Evolutionary conservation across 2,113 vertebrate genomes (phyloP).

Genomic region (Pyrgilauda ruficollis): DNA sequence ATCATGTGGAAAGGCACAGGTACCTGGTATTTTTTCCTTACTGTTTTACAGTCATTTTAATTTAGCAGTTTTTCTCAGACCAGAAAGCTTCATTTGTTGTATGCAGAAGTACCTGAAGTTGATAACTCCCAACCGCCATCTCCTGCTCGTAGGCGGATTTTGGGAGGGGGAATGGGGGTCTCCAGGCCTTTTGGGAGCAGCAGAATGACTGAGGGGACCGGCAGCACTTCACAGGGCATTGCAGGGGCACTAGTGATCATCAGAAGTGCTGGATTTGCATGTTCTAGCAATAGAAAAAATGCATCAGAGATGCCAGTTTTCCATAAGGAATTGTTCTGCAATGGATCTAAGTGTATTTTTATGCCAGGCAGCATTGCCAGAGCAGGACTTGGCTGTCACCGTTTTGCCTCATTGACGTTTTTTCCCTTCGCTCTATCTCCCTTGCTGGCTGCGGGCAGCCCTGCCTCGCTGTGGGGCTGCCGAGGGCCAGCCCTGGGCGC

Average conservation of each 20-base stretch:
- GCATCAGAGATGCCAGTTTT: neutral
- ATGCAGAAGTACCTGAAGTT: neutral
- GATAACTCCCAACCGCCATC: neutral
- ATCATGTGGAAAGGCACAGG: neutral
- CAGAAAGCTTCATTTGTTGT: neutral
- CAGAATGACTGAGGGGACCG: neutral
- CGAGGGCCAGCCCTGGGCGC: neutral
- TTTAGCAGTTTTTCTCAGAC: neutral
- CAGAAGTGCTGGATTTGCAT: neutral
- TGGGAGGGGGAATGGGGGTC: accelerated
- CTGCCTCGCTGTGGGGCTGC: neutral
- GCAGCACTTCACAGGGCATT: neutral
- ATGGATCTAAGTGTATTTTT: neutral
- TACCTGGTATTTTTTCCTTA: neutral
- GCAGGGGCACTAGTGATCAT: neutral
- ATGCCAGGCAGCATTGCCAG: neutral
- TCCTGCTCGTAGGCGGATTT: neutral
- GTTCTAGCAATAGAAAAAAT: neutral
- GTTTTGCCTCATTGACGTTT: neutral
- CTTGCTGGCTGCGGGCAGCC: neutral
- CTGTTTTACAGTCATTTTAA: neutral
- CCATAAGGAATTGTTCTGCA: neutral
- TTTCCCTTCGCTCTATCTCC: neutral
- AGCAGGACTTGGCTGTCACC: neutral
- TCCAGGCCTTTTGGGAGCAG: neutral